Conservation (phyloP, 2,888 invertebrate genomes). For the Brenthis ino region DNA sequence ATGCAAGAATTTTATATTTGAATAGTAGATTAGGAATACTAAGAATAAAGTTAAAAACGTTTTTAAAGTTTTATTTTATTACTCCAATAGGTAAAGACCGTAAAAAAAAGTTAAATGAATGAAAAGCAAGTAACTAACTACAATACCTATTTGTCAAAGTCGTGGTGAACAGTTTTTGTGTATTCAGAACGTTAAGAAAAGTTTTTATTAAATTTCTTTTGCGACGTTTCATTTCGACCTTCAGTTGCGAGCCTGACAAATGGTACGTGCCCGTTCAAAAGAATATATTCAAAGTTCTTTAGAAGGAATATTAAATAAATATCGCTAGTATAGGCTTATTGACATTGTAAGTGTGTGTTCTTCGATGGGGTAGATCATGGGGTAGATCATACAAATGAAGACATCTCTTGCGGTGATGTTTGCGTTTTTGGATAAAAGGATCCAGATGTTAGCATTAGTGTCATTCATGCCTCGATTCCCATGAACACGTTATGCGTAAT, state of each 20-base stretch:
- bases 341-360: slow-evolving; percentile 59
- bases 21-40: not conserved
- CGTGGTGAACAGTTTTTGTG: slow-evolving; percentile 33
- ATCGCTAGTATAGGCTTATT: slow-evolving; percentile 48
- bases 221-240: slow-evolving; percentile 38
- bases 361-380: slow-evolving; percentile 60
- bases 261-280: slow-evolving; percentile 35
- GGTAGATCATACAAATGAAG: slow-evolving; percentile 73
- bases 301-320: slow-evolving; percentile 26
- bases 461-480: slow-evolving; percentile 62
- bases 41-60: not conserved
- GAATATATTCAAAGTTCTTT: slow-evolving; percentile 26
- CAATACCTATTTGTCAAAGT: slow-evolving; percentile 31
- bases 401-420: slow-evolving; percentile 68
- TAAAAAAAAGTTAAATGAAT: slow-evolving; percentile 10
- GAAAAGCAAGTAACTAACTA: slow-evolving; percentile 22
- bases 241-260: slow-evolving; percentile 32
- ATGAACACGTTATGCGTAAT: slow-evolving; percentile 65
- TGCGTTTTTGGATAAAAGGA: slow-evolving; percentile 53
- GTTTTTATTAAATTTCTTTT: slow-evolving; percentile 42
- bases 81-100: slow-evolving; percentile 2
- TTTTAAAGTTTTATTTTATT: not conserved
- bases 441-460: slow-evolving; percentile 69
- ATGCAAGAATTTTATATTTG: not conserved
- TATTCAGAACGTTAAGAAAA: slow-evolving; percentile 39